A percentile compares a stretch with the other conserved stretches of the same genome.
These are phyloP conservation scores for Tinea trinotella DNA, from an alignment of 2,888 invertebrate genomes.

Conservation along the genomic window DNA sequence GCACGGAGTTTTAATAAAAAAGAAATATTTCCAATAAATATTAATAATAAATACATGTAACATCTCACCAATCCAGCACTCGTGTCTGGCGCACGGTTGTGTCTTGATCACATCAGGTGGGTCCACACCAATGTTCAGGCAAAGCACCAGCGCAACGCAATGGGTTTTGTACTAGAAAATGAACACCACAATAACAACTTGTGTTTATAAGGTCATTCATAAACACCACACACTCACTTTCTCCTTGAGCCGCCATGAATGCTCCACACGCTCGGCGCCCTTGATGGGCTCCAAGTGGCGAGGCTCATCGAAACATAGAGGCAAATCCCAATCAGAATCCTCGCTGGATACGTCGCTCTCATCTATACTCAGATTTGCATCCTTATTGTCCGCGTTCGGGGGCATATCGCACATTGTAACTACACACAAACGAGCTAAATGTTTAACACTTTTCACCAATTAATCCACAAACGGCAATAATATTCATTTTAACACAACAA, in stretches of 20 bases:
- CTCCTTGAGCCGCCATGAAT: constrained; percentile 94
- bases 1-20: no score
- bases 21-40: no score
- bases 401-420: constrained; percentile 72
- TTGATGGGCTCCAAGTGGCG: constrained; percentile 68
- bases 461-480: no score
- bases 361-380: constrained; percentile 49
- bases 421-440: no score
- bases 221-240: constrained; percentile 74
- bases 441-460: no score
- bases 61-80: constrained; percentile 97
- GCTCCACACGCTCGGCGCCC: constrained; percentile 77
- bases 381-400: constrained; percentile 61
- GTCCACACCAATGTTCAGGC: constrained; percentile 99
- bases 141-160: constrained; percentile 96
- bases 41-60: no score
- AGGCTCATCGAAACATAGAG: constrained; percentile 80
- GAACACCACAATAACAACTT: no score
- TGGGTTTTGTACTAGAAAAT: constrained; percentile 99
- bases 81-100: constrained; percentile 94
- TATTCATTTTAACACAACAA: no score
- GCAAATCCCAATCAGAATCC: constrained; percentile 77
- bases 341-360: constrained; percentile 54
- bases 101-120: constrained; percentile 98
- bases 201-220: no score